Evolutionary conservation across 2,888 invertebrate genomes (phyloP), one percentile per base, ranked within the genome.

Genomic region (Dicranocentrus wangi): DNA sequence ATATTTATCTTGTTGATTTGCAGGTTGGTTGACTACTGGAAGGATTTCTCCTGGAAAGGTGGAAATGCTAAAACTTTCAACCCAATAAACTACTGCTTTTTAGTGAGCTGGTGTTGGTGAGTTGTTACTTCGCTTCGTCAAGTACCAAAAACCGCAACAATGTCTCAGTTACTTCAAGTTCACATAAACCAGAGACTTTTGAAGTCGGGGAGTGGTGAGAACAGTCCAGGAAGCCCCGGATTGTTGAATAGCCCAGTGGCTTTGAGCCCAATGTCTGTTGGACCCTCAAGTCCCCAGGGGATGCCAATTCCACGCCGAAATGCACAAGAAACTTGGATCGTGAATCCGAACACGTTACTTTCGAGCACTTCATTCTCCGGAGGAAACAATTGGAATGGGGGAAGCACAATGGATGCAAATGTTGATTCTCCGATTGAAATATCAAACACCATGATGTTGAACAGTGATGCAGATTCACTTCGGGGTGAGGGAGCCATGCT

Each of bases 231-330:
- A 2, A 85, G 85, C 51, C 84, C 85, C 1, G 81, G 77, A 0
- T 70, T 85, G 81, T 63, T 86, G 28, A 83, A 83, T 1, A 86
- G 85, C 66, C 85, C 86, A 8, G 85, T 85, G 51, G 81, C 82
- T 23, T 17, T 86, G n/a, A 86, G 86, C 66, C 87, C 87, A 13
- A 65, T 87, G 78, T 84, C 85, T 1, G 77, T 86, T 71, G 85
- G 85, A 3, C 87, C 87, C 7, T 85, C 87, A n/a, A 85, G 85
- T 58, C 87, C 87, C 0, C 87, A 86, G 68, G 87, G 87, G n/a
- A 86, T 87, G 86, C 86, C 86, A 0, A 86, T 87, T 19, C 86
- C 86, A 0, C 73, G 85, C 17, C 69, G 86, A 17, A 27, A 72
- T 10, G 66, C 63, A 8, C 78, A 79, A n/a, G 86, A 87, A 51